Base-by-base conservation (phyloP, 2,113 vertebrate species). In the Argyrosomus japonicus region DNA sequence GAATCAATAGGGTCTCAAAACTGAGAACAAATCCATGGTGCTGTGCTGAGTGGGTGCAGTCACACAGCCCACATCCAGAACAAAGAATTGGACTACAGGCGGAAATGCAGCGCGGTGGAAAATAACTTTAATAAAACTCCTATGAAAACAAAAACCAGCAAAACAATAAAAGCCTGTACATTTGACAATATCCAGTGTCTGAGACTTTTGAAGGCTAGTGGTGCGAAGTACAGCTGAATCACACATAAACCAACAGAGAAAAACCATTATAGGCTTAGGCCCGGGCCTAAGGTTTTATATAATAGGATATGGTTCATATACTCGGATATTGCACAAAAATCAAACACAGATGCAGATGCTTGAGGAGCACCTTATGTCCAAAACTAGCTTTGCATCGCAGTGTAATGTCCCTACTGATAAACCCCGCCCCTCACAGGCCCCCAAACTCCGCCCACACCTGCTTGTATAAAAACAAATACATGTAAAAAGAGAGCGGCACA, bases 111-210 rank as follows among this genome's bases (percentile, higher is more conserved):
- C 60, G 57, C 72, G 32, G 87, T 87, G 90, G 82, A 92, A 95
- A 93, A 93, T 88, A 93, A 90, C 90, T 94, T 94, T 94, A 95
- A 95, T 95, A 91, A 93, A 91, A 94, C 83, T 93, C 77, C 83
- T 93, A 93, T 91, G 89, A 93, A 89, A 91, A 89, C 78, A 92
- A 89, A 91, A 87, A 81, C 25, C 85, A 87, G 85, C 83, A 82
- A 88, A 92, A 93, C 81, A 93, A 86, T 89, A 86, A 89, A 94
- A 95, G 91, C 92, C 89, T 94, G 87, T 93, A 92, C 92, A 93
- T 91, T 89, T 92, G 87, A 92, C 91, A 94, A 87, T 88, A 93
- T 93, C 89, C 93, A 95, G 93, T 95, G 93, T 94, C 88, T 91
- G 87, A 91, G 88, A 92, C 90, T 79, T 89, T 82, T 81, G 76